Evolutionary conservation across 2,797 vertebrate species (phyloP).

Genomic region (Hozukius guyotensis): DNA sequence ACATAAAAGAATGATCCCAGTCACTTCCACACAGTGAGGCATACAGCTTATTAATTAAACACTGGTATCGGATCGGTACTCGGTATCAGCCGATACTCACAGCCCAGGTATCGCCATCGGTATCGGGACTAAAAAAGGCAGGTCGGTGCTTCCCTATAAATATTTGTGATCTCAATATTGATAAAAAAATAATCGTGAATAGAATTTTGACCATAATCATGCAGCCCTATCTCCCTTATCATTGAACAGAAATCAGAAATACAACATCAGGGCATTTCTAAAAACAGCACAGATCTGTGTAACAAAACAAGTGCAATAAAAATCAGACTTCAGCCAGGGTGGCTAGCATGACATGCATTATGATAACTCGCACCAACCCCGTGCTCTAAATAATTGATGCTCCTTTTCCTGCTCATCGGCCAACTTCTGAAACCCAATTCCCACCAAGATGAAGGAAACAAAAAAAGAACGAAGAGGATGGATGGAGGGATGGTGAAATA

Average conservation of each 20-base stretch:
- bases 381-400: constrained; percentile 64
- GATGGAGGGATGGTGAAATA: constrained; percentile 32
- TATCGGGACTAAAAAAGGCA: too few species aligned
- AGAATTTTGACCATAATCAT: neutral
- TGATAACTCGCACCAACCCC: constrained; percentile 41
- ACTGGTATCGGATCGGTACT: fast-evolving
- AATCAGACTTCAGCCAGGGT: constrained; percentile 15
- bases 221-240: neutral
- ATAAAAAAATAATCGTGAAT: too few species aligned
- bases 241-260: too few species aligned
- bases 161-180: too few species aligned
- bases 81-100: too few species aligned
- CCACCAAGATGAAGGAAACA: constrained; percentile 45
- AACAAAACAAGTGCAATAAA: constrained; percentile 26
- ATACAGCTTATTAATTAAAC: too few species aligned
- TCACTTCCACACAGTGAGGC: too few species aligned
- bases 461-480: constrained; percentile 10
- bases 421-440: constrained; percentile 58
- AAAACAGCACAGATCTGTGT: constrained; percentile 10
- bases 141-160: too few species aligned
- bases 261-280: neutral
- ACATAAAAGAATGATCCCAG: too few species aligned
- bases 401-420: constrained; percentile 44
- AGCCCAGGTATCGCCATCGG: too few species aligned
- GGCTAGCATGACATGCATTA: constrained; percentile 43